Evolutionary conservation across 2,113 vertebrate genomes (phyloP), one percentile per base, ranked within the genome.

Genomic region (Anguilla japonica): DNA sequence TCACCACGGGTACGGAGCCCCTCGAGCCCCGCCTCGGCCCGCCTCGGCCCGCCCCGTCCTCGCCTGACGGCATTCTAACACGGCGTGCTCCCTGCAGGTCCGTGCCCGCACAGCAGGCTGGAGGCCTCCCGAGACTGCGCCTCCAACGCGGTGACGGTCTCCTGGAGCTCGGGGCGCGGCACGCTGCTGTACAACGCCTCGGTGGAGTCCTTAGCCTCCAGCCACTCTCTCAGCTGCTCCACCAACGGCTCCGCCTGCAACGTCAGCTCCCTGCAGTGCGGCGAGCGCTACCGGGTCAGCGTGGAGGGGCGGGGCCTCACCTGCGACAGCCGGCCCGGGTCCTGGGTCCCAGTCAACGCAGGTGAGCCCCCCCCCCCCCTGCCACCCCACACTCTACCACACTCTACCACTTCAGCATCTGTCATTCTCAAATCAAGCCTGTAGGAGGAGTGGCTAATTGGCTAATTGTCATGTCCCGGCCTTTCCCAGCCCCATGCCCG

Each of bases 161-260:
- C 94, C 20, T 96, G 96, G 96, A 93, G 84, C 0, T 87, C 88
- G 0, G 94, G 95, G 29, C 89, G 78, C 0, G 94, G 94, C 29
- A 94, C 91, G 87, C 79, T 89, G 22, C 88, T 84, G 82, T 96
- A 96, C 83, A 93, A 90, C 11, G 93, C 89, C 63, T 53, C 89
- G 0, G 94, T 94, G 0, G 39, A 86, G 2, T 71, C 60, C 29
- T 87, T 91, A 1, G 3, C 41, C 86, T 50, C 86, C 53, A 8
- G 16, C 5, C 79, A 86, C n/a, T 34, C 43, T 26, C 57, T 26
- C 39, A 81, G 34, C 46, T 91, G 88, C 81, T 85, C 82, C 78
- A 83, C 88, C 22, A 84, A 50, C 29, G 41, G 86, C 75, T 89
- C 88, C 7, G 79, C 85, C 22, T 91, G 91, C 78, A 86, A 83